Evolutionary conservation across 2,113 vertebrate genomes (phyloP), one percentile per base, ranked within the genome.

Genomic region (Phasianus colchicus): DNA sequence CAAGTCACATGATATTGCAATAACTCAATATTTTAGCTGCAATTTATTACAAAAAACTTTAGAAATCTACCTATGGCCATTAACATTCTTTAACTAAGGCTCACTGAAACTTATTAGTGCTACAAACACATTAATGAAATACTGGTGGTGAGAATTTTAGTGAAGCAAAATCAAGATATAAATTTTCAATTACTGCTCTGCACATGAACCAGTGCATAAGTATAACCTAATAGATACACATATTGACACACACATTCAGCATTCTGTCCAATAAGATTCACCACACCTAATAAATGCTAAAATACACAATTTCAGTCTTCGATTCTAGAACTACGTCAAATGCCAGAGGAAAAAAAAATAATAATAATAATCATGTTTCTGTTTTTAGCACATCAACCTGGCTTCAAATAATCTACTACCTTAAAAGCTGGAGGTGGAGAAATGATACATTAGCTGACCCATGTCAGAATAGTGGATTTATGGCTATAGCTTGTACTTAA

Each of bases 121-220:
- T 93, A 88, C 92, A 95, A 93, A 88, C 20, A n/a, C 65, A 83
- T 70, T 61, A 88, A 86, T 73, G 27, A 92, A 88, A 77, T 50
- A 69, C 24, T 11, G 30, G 43, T 24, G 43, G 22, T 83, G 54
- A 94, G 85, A 91, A 92, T 86, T 92, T 80, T 76, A 93, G 93
- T 79, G 85, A 54, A 69, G 17, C n/a, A 52, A 85, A 88, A 38
- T 60, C 73, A 70, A 90, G 69, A 91, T 94, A 89, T 80, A 8
- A 90, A 38, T 52, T 47, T 27, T 40, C 45, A 86, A 70, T 92
- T 92, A 94, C 6, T 86, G 81, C n/a, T 86, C 55, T 92, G 81
- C 42, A 47, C 85, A 88, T 11, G 64, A 93, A 72, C 38, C 40
- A 42, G 29, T 2, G 32, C 32, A 73, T 76, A 80, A 52, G 80